Percentiles rank a stretch among this genome's conserved stretches.
phyloP scores from a whole-genome alignment of 2,888 invertebrate species.

The Dryobotodes eremita region DNA sequence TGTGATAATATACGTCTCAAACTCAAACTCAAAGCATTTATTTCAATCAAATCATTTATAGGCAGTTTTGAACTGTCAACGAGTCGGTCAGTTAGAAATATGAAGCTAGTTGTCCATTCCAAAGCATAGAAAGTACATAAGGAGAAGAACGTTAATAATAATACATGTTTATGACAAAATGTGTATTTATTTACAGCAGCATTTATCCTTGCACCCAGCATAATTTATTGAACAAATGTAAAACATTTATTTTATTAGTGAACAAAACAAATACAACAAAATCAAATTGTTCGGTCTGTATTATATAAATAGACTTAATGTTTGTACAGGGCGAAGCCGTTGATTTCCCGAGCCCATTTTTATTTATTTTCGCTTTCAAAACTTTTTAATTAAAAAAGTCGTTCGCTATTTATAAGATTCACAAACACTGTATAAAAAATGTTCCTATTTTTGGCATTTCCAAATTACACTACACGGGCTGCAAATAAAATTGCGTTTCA shows the following conservation, averaged over 20 bases:
- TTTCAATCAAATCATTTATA: too few relatives aligned
- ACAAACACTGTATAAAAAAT: constrained; percentile 40
- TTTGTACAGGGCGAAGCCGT: constrained; percentile 21
- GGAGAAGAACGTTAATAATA: too few relatives aligned
- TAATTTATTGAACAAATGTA: constrained; percentile 2
- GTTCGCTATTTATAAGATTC: constrained; percentile 44
- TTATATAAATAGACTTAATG: constrained; percentile 35
- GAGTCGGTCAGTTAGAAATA: too few relatives aligned
- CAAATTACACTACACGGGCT: constrained; percentile 45
- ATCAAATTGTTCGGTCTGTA: constrained; percentile 19
- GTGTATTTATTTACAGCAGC: neutral
- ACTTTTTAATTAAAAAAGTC: constrained; percentile 60
- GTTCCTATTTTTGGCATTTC: constrained; percentile 32
- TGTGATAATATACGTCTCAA: too few relatives aligned
- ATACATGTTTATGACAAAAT: too few relatives aligned
- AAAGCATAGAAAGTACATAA: too few relatives aligned
- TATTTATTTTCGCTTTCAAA: constrained; percentile 36
- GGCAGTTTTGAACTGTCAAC: too few relatives aligned
- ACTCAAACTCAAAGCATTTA: too few relatives aligned
- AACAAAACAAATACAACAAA: constrained; percentile 28
- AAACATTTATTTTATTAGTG: constrained; percentile 20
- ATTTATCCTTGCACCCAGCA: neutral
- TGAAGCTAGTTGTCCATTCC: too few relatives aligned
- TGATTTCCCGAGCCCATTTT: constrained; percentile 35
- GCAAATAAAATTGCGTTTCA: constrained; percentile 49